phyloP scores from a whole-genome alignment of 2,113 vertebrate genomes.

The Cranoglanis bouderius region DNA sequence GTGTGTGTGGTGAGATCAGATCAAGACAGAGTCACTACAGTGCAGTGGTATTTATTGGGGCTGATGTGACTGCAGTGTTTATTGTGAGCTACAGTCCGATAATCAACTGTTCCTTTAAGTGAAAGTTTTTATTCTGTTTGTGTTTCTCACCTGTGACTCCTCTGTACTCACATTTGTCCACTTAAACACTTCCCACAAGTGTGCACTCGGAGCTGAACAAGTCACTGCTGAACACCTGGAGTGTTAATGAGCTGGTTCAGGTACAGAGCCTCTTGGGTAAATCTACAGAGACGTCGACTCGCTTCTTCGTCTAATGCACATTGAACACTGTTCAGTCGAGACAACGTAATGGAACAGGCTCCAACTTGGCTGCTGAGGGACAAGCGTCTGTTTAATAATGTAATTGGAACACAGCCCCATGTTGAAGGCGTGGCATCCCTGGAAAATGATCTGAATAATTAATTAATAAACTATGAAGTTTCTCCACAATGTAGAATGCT shows the following conservation, averaged over 20 bases:
- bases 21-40: not conserved
- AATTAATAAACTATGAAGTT: constrained; percentile 40
- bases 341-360: not conserved
- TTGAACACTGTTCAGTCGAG: not conserved
- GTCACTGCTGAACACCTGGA: not conserved
- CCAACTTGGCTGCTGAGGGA: not conserved
- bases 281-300: not conserved
- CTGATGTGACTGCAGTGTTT: not conserved
- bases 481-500: constrained; percentile 30
- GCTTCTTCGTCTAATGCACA: not conserved
- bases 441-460: constrained; percentile 61
- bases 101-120: not conserved
- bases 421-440: constrained; percentile 24
- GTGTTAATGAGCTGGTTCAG: not conserved
- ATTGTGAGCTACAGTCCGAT: not conserved
- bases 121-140: not conserved
- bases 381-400: not conserved
- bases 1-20: not conserved
- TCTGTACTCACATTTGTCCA: not conserved
- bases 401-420: not conserved
- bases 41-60: not conserved
- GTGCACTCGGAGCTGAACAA: not conserved
- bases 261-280: not conserved
- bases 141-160: not conserved
- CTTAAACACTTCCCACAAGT: not conserved